Evolutionary conservation across 2,113 vertebrate genomes (phyloP).

Genomic region (Platysteira castanea): DNA sequence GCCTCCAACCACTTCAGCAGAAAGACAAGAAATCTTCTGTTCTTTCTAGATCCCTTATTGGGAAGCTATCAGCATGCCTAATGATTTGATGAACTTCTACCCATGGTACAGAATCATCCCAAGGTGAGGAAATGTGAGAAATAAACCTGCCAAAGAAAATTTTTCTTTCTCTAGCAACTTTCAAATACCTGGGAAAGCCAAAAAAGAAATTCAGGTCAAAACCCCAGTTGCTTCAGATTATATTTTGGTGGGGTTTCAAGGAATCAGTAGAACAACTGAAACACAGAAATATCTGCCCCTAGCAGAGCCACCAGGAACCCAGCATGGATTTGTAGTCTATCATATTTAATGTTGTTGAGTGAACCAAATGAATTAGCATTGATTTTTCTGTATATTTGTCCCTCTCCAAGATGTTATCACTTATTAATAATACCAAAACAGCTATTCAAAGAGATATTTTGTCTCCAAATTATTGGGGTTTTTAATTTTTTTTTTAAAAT

Average conservation of each 20-base stretch:
- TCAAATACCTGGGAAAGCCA: neutral
- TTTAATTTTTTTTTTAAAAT: neutral
- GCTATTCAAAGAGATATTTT: neutral
- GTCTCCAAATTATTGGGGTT: neutral
- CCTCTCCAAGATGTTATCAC: neutral
- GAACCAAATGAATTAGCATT: slow-evolving; percentile 26
- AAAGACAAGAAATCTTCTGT: neutral
- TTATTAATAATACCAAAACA: neutral
- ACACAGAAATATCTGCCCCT: neutral
- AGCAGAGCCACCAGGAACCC: neutral
- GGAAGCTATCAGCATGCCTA: neutral
- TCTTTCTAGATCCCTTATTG: neutral
- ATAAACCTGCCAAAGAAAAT: neutral
- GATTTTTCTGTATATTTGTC: slow-evolving; percentile 30
- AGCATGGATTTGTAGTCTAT: neutral
- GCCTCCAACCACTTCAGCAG: neutral
- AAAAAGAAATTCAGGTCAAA: neutral
- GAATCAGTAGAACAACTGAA: neutral
- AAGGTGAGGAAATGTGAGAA: neutral
- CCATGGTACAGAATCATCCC: neutral
- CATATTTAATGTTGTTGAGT: neutral
- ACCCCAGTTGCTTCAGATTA: neutral
- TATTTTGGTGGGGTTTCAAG: neutral
- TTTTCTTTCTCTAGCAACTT: neutral
- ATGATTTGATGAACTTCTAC: neutral